Base-by-base conservation (phyloP, 2,888 invertebrate genomes). In the Eumacrocentrus americanus region DNA sequence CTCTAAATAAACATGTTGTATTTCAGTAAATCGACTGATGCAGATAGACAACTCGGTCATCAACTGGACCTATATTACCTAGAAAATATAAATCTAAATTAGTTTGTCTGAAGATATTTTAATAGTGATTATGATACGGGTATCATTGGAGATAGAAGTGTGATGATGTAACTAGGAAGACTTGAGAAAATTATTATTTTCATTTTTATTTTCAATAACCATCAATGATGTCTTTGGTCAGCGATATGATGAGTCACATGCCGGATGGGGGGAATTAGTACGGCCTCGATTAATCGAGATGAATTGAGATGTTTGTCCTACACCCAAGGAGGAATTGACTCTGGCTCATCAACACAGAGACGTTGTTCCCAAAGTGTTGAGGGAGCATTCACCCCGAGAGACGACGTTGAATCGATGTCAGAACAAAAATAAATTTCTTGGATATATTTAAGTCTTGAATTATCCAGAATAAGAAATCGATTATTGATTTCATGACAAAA, bases 241-340 rank as follows among this genome's bases (percentile, higher is more conserved):
- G n/a, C 60, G 59, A 65, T 62, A 53, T 44, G 57, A 47, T 70
- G 69, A 70, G 69, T 71, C 73, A 70, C 61, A 57, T 23, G 61
- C 73, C 74, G 74, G 75, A 75, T 72, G 73, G 65, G 72, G n/a
- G 67, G 70, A 74, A 75, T 74, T 74, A 71, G 68, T 66, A 53
- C 67, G 66, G 71, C 68, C 70, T 72, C 70, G 71, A 72, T 72
- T 74, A 72, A 74, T 72, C 71, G 71, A 65, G 68, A 70, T 66
- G 71, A 74, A 73, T 74, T 70, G 71, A 72, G 68, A 68, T 67
- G 71, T 73, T 72, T 72, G 72, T 73, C 70, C 68, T 67, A 61
- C 12, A 34, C 14, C 34, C 62, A 67, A 58, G 65, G 61, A 42
- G 12, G 16, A 54, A 54, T 44, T 44, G 44, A 44, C 44, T 54